phyloP scores from a whole-genome alignment of 2,797 vertebrate species.

The Poecilia gillii region DNA sequence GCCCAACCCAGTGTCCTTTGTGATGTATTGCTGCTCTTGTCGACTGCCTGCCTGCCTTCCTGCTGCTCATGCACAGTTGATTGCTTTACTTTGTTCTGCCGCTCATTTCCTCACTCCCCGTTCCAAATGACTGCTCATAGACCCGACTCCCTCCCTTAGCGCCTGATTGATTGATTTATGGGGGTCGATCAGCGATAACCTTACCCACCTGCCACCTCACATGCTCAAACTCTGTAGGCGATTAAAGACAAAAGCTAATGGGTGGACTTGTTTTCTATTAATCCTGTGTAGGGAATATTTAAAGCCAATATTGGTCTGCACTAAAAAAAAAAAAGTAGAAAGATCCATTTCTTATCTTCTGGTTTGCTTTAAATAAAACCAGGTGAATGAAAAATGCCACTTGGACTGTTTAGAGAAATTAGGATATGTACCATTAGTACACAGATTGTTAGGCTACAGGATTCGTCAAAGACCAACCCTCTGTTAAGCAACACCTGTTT shows the following conservation, averaged over 20 bases:
- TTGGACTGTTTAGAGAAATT: slow-evolving; percentile 37
- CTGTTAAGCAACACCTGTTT: slow-evolving; percentile 62
- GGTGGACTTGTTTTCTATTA: slow-evolving; percentile 49
- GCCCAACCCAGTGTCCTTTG: slow-evolving; percentile 16
- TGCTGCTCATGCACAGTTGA: slow-evolving; percentile 66
- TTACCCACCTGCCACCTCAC: slow-evolving; percentile 39
- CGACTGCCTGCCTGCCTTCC: slow-evolving; percentile 24
- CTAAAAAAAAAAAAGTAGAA: neutral
- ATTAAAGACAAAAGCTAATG: slow-evolving; percentile 41
- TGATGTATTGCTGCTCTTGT: slow-evolving; percentile 59
- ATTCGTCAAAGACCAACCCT: slow-evolving; percentile 69
- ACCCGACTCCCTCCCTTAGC: slow-evolving; percentile 27
- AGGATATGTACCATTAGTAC: slow-evolving; percentile 33
- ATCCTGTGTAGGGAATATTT: slow-evolving; percentile 23
- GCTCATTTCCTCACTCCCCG: slow-evolving; percentile 62
- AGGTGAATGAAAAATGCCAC: slow-evolving; percentile 9
- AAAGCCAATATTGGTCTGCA: slow-evolving; percentile 5
- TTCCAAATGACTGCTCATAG: slow-evolving; percentile 58
- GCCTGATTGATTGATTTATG: slow-evolving; percentile 74
- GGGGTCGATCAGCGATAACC: slow-evolving; percentile 62
- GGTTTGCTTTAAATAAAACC: neutral
- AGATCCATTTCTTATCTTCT: neutral
- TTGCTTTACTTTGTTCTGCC: slow-evolving; percentile 78
- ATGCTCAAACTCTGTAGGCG: slow-evolving; percentile 41
- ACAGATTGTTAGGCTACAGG: slow-evolving; percentile 63